A percentile compares a stretch with the other conserved stretches of the same genome.
phyloP scores from a whole-genome alignment of 2,797 vertebrate species.

The Anguilla anguilla region DNA sequence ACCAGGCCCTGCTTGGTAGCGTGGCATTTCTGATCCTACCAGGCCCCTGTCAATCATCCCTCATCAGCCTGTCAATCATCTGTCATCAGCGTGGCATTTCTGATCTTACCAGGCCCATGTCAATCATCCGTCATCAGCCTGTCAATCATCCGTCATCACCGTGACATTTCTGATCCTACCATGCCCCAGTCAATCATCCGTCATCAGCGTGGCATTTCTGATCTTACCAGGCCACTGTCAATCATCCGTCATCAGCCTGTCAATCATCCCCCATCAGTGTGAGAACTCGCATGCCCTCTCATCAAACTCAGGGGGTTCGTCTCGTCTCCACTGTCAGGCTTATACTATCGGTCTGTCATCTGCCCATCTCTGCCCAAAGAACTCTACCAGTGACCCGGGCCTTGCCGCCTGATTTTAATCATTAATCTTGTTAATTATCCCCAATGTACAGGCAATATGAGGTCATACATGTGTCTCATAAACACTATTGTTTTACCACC shows the following conservation, averaged over 20 bases:
- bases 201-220: too few relatives aligned
- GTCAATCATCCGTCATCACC: too few relatives aligned
- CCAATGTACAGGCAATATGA: constrained; percentile 8
- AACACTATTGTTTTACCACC: not conserved
- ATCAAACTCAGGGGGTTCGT: not conserved
- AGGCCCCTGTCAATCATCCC: not conserved
- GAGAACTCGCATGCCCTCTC: not conserved
- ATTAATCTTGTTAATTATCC: not conserved
- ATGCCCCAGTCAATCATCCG: too few relatives aligned
- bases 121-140: too few relatives aligned
- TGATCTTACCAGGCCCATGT: too few relatives aligned
- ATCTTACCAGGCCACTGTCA: too few relatives aligned
- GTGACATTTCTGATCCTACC: too few relatives aligned
- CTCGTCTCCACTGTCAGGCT: not conserved
- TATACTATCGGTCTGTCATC: not conserved
- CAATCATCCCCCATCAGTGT: not conserved
- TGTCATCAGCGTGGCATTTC: not conserved
- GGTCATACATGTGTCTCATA: not conserved
- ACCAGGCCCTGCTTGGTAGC: not conserved
- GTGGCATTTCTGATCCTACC: not conserved
- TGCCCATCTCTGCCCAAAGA: not conserved
- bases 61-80: not conserved
- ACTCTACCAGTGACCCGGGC: not conserved
- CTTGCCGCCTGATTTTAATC: not conserved
- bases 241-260: too few relatives aligned